Evolutionary conservation across 2,797 vertebrate genomes (phyloP), one percentile per base, ranked within the genome.

Genomic region (Channallabes apus): DNA sequence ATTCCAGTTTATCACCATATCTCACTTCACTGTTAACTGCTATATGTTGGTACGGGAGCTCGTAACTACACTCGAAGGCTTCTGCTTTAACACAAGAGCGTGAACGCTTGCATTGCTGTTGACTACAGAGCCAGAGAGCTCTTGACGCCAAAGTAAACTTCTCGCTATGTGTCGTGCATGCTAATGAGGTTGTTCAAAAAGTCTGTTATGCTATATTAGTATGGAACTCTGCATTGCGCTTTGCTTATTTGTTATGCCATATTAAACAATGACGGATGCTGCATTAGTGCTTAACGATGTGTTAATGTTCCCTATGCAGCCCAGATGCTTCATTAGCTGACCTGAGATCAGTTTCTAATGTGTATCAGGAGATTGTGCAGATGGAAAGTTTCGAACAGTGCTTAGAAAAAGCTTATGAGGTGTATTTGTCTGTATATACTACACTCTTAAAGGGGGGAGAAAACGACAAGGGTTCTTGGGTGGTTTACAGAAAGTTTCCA

Each of bases 191-290:
- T 32, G 41, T 29, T 22, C 62, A 32, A 65, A 67, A 24, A 17
- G 7, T 67, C 35, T 67, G 6, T 81, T 67, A 22, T 22, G 1
- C 41, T 67, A 67, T 38, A 81, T 85, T 85, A 82, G 61, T 71
- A 11, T 29, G 46, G 32, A n/a, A 67, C 59, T 67, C 79, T 82
- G 41, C 69, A 85, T 38, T 80, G 77, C 41, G 24, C 67, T 62
- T 56, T 61, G 81, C 81, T 58, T 82, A 35, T 85, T 54, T 85
- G 61, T 67, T 76, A 38, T 82, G 51, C 79, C 38, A 58, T 76
- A 85, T 82, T 85, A 80, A 32, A n/a, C 84, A 61, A 68, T 84
- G 83, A 79, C 18, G 54, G 76, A 72, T 75, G 58, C 82, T 59
- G 80, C 54, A 29, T 62, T 62, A 83, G 58, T 64, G 58, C 71